Evolutionary conservation across 37 sponge, comb jelly and placozoan species (phyloP).

Genomic region (Crambe crambe): DNA sequence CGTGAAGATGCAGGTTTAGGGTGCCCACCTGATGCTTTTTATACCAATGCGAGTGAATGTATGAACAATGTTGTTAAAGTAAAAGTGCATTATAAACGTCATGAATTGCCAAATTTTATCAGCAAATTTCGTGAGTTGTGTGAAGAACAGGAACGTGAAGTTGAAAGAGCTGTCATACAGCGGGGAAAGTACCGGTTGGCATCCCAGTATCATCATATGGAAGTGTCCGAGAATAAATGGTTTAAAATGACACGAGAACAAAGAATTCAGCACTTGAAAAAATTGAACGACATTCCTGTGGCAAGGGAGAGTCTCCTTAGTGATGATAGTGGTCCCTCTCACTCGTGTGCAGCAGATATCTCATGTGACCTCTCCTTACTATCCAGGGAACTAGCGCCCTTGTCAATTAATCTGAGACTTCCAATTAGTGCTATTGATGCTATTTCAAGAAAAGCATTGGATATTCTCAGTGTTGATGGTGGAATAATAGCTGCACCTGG

Average conservation of each 20-base stretch:
- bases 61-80: not conserved
- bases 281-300: not conserved
- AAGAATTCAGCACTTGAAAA: too few species aligned
- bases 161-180: constrained; percentile 51
- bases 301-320: not conserved
- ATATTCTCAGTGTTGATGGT: not conserved
- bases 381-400: not conserved
- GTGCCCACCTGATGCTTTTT: constrained; percentile 2
- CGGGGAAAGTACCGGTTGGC: constrained; percentile 42
- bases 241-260: too few species aligned
- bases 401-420: not conserved
- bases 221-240: too few species aligned
- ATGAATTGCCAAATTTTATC: constrained; percentile 30
- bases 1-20: constrained; percentile 4
- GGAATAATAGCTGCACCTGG: not conserved
- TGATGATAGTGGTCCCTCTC: not conserved
- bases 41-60: constrained; percentile 28
- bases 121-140: constrained; percentile 15
- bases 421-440: not conserved
- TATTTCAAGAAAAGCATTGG: not conserved
- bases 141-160: constrained; percentile 43
- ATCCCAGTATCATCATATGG: constrained; percentile 10
- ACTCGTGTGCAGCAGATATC: not conserved
- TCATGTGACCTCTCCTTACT: not conserved
- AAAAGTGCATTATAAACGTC: not conserved